phyloP scores from a whole-genome alignment of 92 coral and sea anemone genomes.

The Desmophyllum pertusum region DNA sequence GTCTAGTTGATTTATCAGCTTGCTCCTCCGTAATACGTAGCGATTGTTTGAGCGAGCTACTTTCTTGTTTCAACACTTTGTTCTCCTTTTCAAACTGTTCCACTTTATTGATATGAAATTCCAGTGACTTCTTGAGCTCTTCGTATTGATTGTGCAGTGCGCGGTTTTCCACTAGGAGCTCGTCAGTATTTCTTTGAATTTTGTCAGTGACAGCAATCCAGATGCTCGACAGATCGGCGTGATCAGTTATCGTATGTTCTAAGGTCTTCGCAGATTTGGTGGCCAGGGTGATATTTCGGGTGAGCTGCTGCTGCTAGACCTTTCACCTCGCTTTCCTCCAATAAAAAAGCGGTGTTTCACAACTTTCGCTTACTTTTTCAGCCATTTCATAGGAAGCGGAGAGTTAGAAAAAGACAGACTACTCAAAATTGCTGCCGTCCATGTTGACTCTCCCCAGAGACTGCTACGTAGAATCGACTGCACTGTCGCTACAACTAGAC shows the following conservation, averaged over 20 bases:
- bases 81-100: background rate
- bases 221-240: background rate
- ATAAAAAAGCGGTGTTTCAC: background rate
- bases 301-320: slow-evolving; percentile 12
- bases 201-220: slow-evolving; percentile 1
- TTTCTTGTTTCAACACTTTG: background rate
- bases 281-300: slow-evolving; percentile 3
- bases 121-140: slow-evolving; percentile 1
- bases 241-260: background rate
- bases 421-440: background rate
- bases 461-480: too few species aligned
- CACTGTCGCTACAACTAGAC: too few species aligned
- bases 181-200: slow-evolving; percentile 1
- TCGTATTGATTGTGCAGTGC: slow-evolving; percentile 19
- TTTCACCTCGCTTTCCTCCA: background rate
- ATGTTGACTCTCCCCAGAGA: too few species aligned
- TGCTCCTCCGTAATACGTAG: background rate
- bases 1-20: slow-evolving; percentile 8
- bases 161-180: slow-evolving; percentile 6
- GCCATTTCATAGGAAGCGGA: background rate
- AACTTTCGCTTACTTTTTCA: background rate
- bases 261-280: background rate
- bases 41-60: background rate
- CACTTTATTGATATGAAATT: background rate
- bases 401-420: background rate